Evolutionary conservation across 2,888 invertebrate species (phyloP).

Genomic region (Helicoverpa assulta): DNA sequence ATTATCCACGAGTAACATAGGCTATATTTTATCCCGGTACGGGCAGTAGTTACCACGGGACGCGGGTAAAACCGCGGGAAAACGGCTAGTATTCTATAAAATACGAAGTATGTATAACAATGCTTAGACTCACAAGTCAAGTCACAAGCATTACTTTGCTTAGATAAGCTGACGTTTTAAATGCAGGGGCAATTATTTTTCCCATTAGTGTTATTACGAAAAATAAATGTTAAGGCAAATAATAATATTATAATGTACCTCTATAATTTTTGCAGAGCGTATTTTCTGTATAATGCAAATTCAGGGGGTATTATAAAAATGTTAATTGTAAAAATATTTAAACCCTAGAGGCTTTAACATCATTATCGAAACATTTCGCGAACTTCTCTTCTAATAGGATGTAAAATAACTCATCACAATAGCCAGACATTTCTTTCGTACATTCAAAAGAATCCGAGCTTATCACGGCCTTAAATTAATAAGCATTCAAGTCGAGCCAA

Average conservation of each 20-base stretch:
- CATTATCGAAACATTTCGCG: conserved; percentile 65
- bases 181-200: conserved; percentile 22
- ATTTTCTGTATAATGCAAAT: neutral
- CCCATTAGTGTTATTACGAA: conserved; percentile 31
- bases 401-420: conserved; percentile 88
- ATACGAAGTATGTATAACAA: neutral
- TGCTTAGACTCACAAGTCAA: neutral
- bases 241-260: neutral
- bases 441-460: conserved; percentile 89
- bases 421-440: conserved; percentile 86
- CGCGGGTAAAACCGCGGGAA: no score
- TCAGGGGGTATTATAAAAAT: conserved; percentile 4
- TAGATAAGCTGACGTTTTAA: conserved; percentile 11
- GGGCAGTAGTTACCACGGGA: no score
- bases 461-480: conserved; percentile 90
- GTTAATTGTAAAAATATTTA: conserved; percentile 27
- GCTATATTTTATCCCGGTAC: no score
- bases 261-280: neutral
- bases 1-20: no score
- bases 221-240: conserved; percentile 8
- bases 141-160: conserved; percentile 9
- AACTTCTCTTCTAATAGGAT: conserved; percentile 77
- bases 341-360: conserved; percentile 52
- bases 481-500: conserved; percentile 90
- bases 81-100: neutral